Conservation (phyloP, 2,113 vertebrate genomes). For the Hepsetus odoe region DNA sequence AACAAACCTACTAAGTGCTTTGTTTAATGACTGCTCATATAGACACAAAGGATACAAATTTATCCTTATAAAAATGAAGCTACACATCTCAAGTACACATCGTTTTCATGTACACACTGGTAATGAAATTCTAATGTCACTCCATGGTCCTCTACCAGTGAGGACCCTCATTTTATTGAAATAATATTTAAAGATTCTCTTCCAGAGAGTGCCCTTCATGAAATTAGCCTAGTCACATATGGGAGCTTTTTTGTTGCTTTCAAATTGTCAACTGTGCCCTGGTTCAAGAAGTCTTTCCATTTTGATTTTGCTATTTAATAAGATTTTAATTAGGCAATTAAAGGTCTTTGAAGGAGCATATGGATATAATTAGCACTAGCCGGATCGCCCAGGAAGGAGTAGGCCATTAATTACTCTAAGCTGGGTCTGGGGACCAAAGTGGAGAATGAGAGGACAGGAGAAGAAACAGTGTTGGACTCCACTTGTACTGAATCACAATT, state of each 20-base stretch:
- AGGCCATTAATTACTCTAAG: conserved; percentile 72
- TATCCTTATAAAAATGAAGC: too few relatives aligned
- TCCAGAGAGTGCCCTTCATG: conserved; percentile 50
- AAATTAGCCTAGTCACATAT: conserved; percentile 37
- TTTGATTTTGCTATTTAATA: conserved; percentile 71
- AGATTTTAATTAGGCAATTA: conserved; percentile 78
- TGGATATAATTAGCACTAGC: conserved; percentile 71
- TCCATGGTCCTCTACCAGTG: conserved; percentile 63
- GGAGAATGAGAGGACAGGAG: conserved; percentile 55
- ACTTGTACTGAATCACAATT: conserved; percentile 54
- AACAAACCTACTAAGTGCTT: not conserved
- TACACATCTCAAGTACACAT: conserved; percentile 63
- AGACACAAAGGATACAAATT: not conserved
- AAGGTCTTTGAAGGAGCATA: conserved; percentile 74
- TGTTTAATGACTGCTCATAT: not conserved
- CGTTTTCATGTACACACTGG: too few relatives aligned
- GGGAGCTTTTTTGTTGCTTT: not conserved
- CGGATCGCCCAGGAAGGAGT: conserved; percentile 68
- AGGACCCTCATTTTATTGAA: conserved; percentile 48
- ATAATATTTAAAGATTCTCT: conserved; percentile 49
- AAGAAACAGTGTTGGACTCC: conserved; percentile 40
- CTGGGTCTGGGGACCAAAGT: conserved; percentile 63
- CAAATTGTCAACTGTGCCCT: conserved; percentile 12
- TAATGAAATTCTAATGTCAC: conserved; percentile 61
- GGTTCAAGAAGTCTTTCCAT: conserved; percentile 68